Base-by-base conservation (phyloP, 2,797 vertebrate species). In the Enteromius treurensis region DNA sequence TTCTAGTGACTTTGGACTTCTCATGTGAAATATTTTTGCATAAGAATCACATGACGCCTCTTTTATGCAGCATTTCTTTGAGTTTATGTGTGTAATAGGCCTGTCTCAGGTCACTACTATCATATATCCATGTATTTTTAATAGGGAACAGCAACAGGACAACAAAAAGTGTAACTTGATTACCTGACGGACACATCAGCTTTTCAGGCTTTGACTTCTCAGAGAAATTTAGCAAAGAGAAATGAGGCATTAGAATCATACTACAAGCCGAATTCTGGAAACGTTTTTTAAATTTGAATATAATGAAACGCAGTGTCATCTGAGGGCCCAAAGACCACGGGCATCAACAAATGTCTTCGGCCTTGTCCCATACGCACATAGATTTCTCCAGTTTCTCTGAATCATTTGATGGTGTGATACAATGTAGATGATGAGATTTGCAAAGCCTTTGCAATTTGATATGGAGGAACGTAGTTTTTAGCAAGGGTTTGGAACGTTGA, bases 41-140 rank as follows among this genome's bases (percentile, higher is more conserved):
- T 15, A 26, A 40, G 73, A n/a, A 51, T 51, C 8, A 51, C 53
- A 51, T 74, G 32, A 65, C 4, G 29, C 58, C 55, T 75, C 23
- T 51, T 51, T 81, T 53, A 17, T 23, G 23, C 60, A 26, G 73
- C 17, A 76, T 82, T 68, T 67, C 45, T 62, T 29, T 77, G 55
- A 29, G 40, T 62, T 88, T 89, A 89, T 91, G 90, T 91, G 87
- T 83, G 88, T 88, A 81, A 80, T 77, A 77, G 83, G 70, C 64
- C 87, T 88, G 83, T 87, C 90, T 90, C 88, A 88, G 91, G 90
- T 92, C 92, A 92, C 83, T 79, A 87, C 89, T 92, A 93, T 94
- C 93, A 85, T 60, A 92, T 94, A 40, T 76, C 91, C 90, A 93
- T 94, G 89, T 90, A 94, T 93, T 92, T 94, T 94, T 94, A 86